Conservation (phyloP, 2,888 invertebrate species). For the Tenodera sinensis region DNA sequence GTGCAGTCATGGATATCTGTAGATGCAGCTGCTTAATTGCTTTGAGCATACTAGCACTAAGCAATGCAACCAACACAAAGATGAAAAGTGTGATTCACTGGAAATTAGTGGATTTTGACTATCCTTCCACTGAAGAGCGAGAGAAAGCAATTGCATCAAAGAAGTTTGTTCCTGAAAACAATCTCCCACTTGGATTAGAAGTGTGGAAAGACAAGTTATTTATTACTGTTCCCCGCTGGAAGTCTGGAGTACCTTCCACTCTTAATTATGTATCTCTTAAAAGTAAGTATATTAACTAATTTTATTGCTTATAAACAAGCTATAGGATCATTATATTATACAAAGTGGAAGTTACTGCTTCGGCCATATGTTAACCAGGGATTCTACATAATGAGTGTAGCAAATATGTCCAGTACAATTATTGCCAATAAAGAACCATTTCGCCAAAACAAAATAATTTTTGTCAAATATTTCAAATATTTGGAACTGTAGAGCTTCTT, state of each 20-base stretch:
- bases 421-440: too few relatives aligned
- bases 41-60: background rate
- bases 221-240: constrained; percentile 64
- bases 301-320: constrained; percentile 43
- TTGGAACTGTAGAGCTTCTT: too few relatives aligned
- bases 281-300: constrained; percentile 44
- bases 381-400: too few relatives aligned
- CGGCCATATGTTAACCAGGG: too few relatives aligned
- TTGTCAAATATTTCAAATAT: too few relatives aligned
- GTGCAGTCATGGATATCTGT: background rate
- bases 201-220: constrained; percentile 64
- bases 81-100: constrained; percentile 64
- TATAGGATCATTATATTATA: too few relatives aligned
- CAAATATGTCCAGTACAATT: too few relatives aligned
- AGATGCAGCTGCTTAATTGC: background rate
- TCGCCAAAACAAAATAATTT: too few relatives aligned
- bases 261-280: constrained; percentile 61
- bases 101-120: constrained; percentile 65
- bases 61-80: constrained; percentile 7
- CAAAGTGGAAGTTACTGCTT: too few relatives aligned
- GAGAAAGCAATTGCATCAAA: constrained; percentile 58
- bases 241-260: constrained; percentile 66
- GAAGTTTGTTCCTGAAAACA: constrained; percentile 60
- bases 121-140: constrained; percentile 59
- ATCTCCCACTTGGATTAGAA: constrained; percentile 67